Evolutionary conservation across 2,888 invertebrate genomes (phyloP).

Genomic region (Incurvaria masculella): DNA sequence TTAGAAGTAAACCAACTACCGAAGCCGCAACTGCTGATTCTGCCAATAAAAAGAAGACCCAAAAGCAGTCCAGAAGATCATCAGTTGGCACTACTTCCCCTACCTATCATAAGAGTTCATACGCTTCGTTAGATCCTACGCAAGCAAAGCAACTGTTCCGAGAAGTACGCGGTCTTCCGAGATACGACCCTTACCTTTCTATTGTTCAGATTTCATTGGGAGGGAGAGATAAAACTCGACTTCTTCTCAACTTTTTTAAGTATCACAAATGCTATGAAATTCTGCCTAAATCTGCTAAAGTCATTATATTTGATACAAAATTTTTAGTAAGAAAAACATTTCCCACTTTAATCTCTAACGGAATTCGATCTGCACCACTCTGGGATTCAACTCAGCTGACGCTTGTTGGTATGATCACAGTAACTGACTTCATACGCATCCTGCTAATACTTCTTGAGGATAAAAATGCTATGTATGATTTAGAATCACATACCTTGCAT

Average conservation of each 20-base stretch:
- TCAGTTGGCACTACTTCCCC: constrained; percentile 50
- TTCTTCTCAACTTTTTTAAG: constrained; percentile 48
- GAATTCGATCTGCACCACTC: constrained; percentile 46
- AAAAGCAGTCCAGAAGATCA: constrained; percentile 37
- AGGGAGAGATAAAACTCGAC: constrained; percentile 46
- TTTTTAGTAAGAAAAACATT: constrained; percentile 49
- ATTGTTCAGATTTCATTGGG: constrained; percentile 52
- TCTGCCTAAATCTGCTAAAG: constrained; percentile 49
- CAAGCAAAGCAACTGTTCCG: constrained; percentile 49
- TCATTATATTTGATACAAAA: constrained; percentile 50
- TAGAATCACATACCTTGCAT: constrained; percentile 45
- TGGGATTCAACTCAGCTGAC: constrained; percentile 47
- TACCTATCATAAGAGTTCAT: constrained; percentile 50
- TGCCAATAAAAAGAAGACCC: constrained; percentile 35
- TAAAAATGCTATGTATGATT: constrained; percentile 42
- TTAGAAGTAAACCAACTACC: constrained; percentile 39
- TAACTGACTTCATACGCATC: constrained; percentile 48
- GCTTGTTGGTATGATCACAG: constrained; percentile 49
- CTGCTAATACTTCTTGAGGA: constrained; percentile 40
- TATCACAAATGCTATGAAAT: constrained; percentile 53
- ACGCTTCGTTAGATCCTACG: constrained; percentile 43
- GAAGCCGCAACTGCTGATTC: constrained; percentile 30
- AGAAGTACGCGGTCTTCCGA: constrained; percentile 47
- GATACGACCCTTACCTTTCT: constrained; percentile 49
- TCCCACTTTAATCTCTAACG: constrained; percentile 47